Evolutionary conservation across 1,140 invertebrate genomes (phyloP).

Genomic region (Mamestra configurata): DNA sequence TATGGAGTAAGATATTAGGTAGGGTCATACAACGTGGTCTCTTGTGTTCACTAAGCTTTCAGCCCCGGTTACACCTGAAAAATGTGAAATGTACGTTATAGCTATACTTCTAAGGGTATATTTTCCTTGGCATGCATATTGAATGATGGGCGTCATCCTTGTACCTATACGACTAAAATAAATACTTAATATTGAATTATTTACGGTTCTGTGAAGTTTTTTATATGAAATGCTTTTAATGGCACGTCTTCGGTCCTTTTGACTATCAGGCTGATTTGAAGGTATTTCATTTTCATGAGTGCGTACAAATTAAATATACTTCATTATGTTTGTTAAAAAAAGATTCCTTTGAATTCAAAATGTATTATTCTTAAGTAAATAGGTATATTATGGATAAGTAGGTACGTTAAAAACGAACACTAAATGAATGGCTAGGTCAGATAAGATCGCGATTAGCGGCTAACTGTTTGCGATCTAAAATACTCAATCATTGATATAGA

Average conservation of each 20-base stretch:
- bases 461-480: constrained; percentile 12
- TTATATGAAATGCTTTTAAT: constrained; percentile 30
- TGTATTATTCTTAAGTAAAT: neutral
- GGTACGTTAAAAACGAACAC: constrained; percentile 1
- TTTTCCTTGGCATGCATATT: constrained; percentile 26
- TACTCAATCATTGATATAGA: constrained; percentile 15
- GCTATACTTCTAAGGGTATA: neutral
- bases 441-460: constrained; percentile 38
- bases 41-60: constrained; percentile 64
- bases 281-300: constrained; percentile 13
- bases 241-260: neutral
- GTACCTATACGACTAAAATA: constrained; percentile 3
- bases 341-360: neutral
- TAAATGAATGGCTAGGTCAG: constrained; percentile 19
- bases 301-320: constrained; percentile 27
- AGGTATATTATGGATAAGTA: neutral
- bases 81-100: constrained; percentile 18
- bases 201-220: constrained; percentile 19
- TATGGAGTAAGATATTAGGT: neutral
- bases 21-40: constrained; percentile 57
- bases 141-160: neutral
- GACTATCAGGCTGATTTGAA: constrained; percentile 9
- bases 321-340: neutral
- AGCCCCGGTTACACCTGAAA: constrained; percentile 67
- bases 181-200: constrained; percentile 39